phyloP scores from a whole-genome alignment of 2,797 vertebrate species.

The Bradypus variegatus region DNA sequence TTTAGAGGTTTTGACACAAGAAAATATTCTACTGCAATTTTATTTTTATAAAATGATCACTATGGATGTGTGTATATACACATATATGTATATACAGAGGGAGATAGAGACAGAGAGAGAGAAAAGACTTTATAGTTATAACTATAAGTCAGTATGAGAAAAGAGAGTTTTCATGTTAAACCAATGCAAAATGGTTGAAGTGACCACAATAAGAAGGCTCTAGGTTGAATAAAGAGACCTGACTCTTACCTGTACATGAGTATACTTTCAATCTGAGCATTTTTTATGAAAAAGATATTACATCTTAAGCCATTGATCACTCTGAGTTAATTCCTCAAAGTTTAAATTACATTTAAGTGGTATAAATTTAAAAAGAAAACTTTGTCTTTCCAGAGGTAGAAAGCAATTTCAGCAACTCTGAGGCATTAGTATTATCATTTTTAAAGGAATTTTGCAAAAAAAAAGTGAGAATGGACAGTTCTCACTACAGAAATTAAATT shows the following conservation, averaged over 20 bases:
- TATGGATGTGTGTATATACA: not conserved
- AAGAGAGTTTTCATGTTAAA: not conserved
- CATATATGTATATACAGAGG: not conserved
- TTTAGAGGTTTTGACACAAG: slow-evolving; percentile 1
- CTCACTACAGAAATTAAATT: not conserved
- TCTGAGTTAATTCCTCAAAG: not conserved
- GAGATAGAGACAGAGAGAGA: not conserved
- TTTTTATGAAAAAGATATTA: not conserved
- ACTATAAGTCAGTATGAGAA: not conserved
- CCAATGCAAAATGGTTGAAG: not conserved
- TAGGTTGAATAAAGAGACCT: not conserved
- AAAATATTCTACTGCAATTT: not conserved
- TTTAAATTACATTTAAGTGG: slow-evolving; percentile 5
- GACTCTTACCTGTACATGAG: not conserved
- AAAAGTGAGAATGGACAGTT: not conserved
- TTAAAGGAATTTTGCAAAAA: slow-evolving; percentile 21
- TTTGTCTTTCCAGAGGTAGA: not conserved
- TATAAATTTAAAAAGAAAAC: slow-evolving; percentile 1
- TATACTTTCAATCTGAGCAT: not conserved
- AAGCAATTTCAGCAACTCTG: not conserved
- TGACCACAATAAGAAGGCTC: not conserved
- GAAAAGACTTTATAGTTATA: no score
- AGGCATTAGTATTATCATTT: slow-evolving; percentile 10
- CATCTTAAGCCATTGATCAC: not conserved
- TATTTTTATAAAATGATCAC: not conserved